Evolutionary conservation across 2,888 invertebrate species (phyloP).

Genomic region (Latheticus oryzae): DNA sequence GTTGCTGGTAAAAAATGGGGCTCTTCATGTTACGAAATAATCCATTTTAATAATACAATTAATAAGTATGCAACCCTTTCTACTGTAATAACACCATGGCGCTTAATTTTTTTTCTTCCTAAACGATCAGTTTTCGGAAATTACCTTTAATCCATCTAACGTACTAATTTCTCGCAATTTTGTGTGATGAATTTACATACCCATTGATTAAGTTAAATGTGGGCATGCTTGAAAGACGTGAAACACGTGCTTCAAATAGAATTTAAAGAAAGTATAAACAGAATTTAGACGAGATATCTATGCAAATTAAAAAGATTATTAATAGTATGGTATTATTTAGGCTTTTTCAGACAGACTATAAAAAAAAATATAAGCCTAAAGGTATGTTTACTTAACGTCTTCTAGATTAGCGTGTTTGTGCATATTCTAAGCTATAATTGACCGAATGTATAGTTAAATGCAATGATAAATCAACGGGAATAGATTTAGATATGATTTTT

Average conservation of each 20-base stretch:
- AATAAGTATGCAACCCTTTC: too few species aligned
- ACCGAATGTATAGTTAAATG: conserved; percentile 11
- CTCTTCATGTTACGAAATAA: too few species aligned
- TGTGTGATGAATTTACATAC: conserved; percentile 1
- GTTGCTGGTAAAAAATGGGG: too few species aligned
- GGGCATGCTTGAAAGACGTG: conserved; percentile 5
- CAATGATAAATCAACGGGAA: conserved; percentile 1
- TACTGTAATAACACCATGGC: too few species aligned
- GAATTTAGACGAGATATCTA: conserved; percentile 24
- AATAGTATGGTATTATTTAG: conserved; percentile 37
- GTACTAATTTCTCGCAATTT: background rate
- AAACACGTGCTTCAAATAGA: conserved; percentile 27
- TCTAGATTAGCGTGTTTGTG: conserved; percentile 33
- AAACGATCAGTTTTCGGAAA: background rate
- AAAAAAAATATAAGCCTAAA: conserved; percentile 24
- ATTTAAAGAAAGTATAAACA: conserved; percentile 8
- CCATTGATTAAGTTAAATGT: conserved; percentile 26
- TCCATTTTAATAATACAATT: too few species aligned
- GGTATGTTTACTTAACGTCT: conserved; percentile 40
- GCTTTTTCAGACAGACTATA: conserved; percentile 16
- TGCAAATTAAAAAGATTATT: conserved; percentile 36
- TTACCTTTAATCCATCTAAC: background rate
- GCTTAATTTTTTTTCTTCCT: too few species aligned
- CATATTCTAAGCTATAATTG: conserved; percentile 36
- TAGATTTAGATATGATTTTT: background rate